These are phyloP conservation scores for Xenotilapia leptura DNA, from an alignment of 2,113 vertebrate species.

Conservation along the genomic window DNA sequence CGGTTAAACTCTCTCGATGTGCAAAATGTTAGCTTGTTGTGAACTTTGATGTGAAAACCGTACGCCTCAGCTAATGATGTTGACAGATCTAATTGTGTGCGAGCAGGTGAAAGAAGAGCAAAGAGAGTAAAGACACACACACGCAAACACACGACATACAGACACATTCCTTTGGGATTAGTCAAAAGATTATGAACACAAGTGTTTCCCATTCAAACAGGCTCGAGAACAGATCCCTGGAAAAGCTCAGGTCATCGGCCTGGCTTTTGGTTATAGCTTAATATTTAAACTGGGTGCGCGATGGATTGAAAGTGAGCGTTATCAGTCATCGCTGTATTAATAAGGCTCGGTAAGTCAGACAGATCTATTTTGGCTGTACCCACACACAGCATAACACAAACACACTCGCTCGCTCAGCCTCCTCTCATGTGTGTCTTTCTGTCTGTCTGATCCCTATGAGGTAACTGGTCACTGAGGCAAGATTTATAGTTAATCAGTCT, in stretches of 20 bases:
- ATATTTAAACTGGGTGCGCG: conserved; percentile 88
- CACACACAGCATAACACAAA: conserved; percentile 50
- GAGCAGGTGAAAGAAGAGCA: conserved; percentile 12
- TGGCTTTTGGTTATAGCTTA: conserved; percentile 70
- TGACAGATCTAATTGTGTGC: not conserved
- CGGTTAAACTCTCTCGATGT: not conserved
- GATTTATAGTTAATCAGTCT: conserved; percentile 66
- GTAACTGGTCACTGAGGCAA: conserved; percentile 50
- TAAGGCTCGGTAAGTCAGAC: conserved; percentile 75
- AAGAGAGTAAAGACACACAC: not conserved
- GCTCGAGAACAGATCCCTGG: conserved; percentile 36
- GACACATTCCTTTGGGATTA: conserved; percentile 53
- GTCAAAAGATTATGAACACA: conserved; percentile 41
- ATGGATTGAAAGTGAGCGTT: conserved; percentile 75
- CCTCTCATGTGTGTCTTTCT: conserved; percentile 27
- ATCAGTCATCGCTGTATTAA: conserved; percentile 84
- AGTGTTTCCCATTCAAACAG: conserved; percentile 51
- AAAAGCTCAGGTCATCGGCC: conserved; percentile 44
- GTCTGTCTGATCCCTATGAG: conserved; percentile 37
- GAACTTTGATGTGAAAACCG: not conserved
- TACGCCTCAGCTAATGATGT: not conserved
- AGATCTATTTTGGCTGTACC: conserved; percentile 75
- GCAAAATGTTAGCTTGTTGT: not conserved
- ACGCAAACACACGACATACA: not conserved
- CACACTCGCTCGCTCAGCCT: conserved; percentile 13